phyloP scores from a whole-genome alignment of 2,888 invertebrate species.

The Lepidochitona cinerea region DNA sequence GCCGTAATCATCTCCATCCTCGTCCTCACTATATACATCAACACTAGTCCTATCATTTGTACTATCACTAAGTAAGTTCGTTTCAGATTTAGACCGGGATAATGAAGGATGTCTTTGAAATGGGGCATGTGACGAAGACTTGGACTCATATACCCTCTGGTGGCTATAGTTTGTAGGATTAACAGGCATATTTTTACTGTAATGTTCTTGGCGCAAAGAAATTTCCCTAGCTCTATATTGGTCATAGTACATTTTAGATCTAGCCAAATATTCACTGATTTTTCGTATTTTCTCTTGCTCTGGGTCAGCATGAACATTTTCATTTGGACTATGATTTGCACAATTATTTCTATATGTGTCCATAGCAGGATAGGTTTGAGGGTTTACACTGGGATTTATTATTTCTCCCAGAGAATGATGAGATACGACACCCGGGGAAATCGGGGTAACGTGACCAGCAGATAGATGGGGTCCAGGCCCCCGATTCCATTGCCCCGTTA shows the following conservation, averaged over 20 bases:
- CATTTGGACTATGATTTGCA: too few relatives aligned
- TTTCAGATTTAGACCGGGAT: background rate
- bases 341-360: too few relatives aligned
- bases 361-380: background rate
- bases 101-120: background rate
- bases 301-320: too few relatives aligned
- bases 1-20: conserved; percentile 61
- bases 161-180: background rate
- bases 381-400: too few relatives aligned
- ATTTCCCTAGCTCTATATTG: background rate
- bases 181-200: background rate
- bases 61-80: background rate
- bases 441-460: background rate
- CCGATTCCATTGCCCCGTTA: background rate
- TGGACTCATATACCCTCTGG: background rate
- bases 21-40: conserved; percentile 19
- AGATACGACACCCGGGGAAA: too few relatives aligned
- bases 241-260: background rate
- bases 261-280: background rate
- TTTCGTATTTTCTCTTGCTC: too few relatives aligned
- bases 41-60: background rate
- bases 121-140: background rate
- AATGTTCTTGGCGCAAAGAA: background rate
- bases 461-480: background rate
- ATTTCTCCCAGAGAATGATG: background rate